Evolutionary conservation across 1,140 invertebrate species (phyloP).

Genomic region (Megathymus violae): DNA sequence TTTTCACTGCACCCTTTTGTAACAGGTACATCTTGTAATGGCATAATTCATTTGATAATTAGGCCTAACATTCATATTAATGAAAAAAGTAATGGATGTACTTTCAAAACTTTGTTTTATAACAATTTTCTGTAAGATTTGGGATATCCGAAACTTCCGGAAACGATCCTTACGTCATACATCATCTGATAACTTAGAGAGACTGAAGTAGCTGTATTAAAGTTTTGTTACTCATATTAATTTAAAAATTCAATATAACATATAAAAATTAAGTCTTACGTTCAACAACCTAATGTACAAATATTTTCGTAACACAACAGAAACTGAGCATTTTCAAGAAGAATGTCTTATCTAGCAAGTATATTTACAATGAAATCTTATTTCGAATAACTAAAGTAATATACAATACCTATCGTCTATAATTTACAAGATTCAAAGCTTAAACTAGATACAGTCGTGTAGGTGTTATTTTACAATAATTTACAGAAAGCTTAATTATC

Average conservation of each 20-base stretch:
- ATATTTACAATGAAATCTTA: slow-evolving; percentile 77
- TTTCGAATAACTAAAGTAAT: slow-evolving; percentile 65
- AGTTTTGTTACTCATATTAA: neutral
- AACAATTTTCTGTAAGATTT: too few species aligned
- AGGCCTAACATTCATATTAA: too few species aligned
- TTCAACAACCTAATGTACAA: slow-evolving; percentile 17
- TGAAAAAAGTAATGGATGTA: too few species aligned
- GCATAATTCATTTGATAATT: too few species aligned
- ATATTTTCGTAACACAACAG: slow-evolving; percentile 9
- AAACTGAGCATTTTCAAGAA: slow-evolving; percentile 52
- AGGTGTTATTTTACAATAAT: slow-evolving; percentile 80
- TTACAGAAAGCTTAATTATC: slow-evolving; percentile 74
- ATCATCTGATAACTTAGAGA: too few species aligned
- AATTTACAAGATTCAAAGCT: slow-evolving; percentile 68
- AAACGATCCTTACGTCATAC: too few species aligned
- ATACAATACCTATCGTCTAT: slow-evolving; percentile 69
- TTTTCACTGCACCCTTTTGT: too few species aligned
- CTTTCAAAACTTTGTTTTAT: too few species aligned
- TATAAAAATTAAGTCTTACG: slow-evolving; percentile 12
- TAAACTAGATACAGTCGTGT: slow-evolving; percentile 71
- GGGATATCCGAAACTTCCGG: too few species aligned
- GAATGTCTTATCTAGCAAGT: slow-evolving; percentile 47
- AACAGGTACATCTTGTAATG: too few species aligned
- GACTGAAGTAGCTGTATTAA: too few species aligned
- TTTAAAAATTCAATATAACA: slow-evolving; percentile 7